Evolutionary conservation across 2,888 invertebrate genomes (phyloP).

Genomic region (Mystacides longicornis): DNA sequence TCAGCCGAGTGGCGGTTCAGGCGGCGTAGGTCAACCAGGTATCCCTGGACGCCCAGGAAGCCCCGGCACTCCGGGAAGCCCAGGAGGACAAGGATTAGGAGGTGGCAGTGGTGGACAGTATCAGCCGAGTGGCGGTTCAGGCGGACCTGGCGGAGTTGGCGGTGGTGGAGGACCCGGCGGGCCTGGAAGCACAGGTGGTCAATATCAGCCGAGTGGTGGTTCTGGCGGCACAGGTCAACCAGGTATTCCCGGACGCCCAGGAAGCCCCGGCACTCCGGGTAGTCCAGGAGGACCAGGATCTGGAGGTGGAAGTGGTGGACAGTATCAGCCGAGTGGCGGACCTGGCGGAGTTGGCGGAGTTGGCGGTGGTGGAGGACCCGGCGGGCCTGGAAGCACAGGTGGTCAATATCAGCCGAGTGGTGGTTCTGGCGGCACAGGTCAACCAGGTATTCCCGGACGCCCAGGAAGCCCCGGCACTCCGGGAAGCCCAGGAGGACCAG

Average conservation of each 20-base stretch:
- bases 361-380: conserved; percentile 25
- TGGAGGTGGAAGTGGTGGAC: conserved; percentile 31
- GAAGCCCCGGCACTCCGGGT: conserved; percentile 19
- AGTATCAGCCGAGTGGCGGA: conserved; percentile 28
- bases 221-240: conserved; percentile 30
- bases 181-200: too few relatives aligned
- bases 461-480: conserved; percentile 32
- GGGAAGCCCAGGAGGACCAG: conserved; percentile 18
- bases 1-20: too few relatives aligned
- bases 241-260: conserved; percentile 27
- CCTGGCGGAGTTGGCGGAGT: conserved; percentile 23
- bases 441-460: conserved; percentile 28
- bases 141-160: too few relatives aligned
- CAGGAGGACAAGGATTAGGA: too few relatives aligned
- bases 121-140: too few relatives aligned
- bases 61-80: too few relatives aligned
- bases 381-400: conserved; percentile 27
- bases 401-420: conserved; percentile 26
- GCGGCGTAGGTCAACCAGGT: too few relatives aligned
- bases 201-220: conserved; percentile 30
- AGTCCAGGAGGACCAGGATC: conserved; percentile 30
- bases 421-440: neutral
- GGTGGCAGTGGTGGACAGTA: too few relatives aligned
- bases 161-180: too few relatives aligned
- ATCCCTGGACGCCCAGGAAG: too few relatives aligned